These are phyloP conservation scores for Aurelia coerulea DNA, from an alignment of 30 jellyfish, hydroid and myxozoan genomes.

Conservation along the genomic window DNA sequence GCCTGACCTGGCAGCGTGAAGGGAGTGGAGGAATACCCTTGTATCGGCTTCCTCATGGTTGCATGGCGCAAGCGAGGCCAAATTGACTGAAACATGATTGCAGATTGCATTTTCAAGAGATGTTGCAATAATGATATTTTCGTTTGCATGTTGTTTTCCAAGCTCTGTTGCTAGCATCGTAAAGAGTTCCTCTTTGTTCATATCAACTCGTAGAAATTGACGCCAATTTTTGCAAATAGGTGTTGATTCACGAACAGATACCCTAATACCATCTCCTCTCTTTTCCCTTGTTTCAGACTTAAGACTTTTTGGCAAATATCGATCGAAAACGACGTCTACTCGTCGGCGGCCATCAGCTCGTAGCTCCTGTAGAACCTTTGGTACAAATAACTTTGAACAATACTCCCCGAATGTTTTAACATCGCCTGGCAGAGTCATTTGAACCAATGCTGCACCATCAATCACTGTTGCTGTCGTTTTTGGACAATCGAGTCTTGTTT, in stretches of 20 bases:
- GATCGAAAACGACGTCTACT: slow-evolving; percentile 9
- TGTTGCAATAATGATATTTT: slow-evolving; percentile 25
- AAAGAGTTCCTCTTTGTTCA: slow-evolving; percentile 54
- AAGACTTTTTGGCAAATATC: slow-evolving; percentile 5
- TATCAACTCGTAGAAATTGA: slow-evolving; percentile 51
- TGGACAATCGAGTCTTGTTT: slow-evolving; percentile 34
- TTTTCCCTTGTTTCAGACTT: slow-evolving; percentile 4
- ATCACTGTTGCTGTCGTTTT: slow-evolving; percentile 48
- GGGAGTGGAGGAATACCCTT: no score
- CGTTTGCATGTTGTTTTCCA: slow-evolving; percentile 29
- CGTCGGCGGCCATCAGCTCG: slow-evolving; percentile 52
- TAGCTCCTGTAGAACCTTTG: slow-evolving; percentile 45
- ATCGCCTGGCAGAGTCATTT: slow-evolving; percentile 51
- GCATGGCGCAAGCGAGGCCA: slow-evolving; percentile 43
- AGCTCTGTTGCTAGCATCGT: slow-evolving; percentile 49
- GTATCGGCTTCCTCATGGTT: slow-evolving; percentile 15
- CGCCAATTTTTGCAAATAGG: slow-evolving; percentile 28
- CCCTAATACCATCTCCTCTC: slow-evolving; percentile 1
- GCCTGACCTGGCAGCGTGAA: no score
- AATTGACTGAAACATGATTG: slow-evolving; percentile 22
- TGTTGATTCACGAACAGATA: slow-evolving; percentile 28
- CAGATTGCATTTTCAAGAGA: slow-evolving; percentile 43
- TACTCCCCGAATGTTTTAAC: slow-evolving; percentile 44
- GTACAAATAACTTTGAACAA: slow-evolving; percentile 38
- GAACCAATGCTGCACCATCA: slow-evolving; percentile 69